These are phyloP conservation scores for Sminthurinus aureus DNA, from an alignment of 2,888 invertebrate genomes.

Conservation along the genomic window DNA sequence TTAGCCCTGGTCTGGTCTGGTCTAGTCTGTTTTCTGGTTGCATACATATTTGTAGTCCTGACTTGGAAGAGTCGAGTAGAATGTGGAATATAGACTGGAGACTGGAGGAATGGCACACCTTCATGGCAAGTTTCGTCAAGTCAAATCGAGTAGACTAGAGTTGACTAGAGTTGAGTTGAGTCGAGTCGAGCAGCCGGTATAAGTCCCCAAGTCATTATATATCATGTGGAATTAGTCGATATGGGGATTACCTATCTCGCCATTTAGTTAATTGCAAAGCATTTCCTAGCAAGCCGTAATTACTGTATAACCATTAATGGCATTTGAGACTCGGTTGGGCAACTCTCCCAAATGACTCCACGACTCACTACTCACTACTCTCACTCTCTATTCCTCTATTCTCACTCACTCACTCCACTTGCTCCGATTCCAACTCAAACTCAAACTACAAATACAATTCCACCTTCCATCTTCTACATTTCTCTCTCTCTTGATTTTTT, in stretches of 20 bases:
- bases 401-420: constrained; percentile 10
- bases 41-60: not conserved
- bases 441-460: not conserved
- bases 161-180: not conserved
- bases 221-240: constrained; percentile 59
- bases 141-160: too few species aligned
- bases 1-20: not conserved
- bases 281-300: constrained; percentile 50
- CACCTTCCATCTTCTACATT: not conserved
- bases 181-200: constrained; percentile 15
- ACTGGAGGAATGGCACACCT: constrained; percentile 11
- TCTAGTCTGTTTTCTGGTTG: too few species aligned
- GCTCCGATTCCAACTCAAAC: not conserved
- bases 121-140: constrained; percentile 30
- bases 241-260: constrained; percentile 58
- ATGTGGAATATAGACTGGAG: not conserved
- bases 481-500: not conserved
- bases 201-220: constrained; percentile 50
- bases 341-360: constrained; percentile 48
- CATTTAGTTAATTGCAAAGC: constrained; percentile 59
- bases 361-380: not conserved
- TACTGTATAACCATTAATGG: constrained; percentile 52
- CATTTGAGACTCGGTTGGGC: constrained; percentile 49
- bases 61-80: not conserved
- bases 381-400: constrained; percentile 10